Percentiles rank a stretch among this genome's conserved stretches.
These are phyloP conservation scores for Aphrophora alni DNA, from an alignment of 2,888 invertebrate genomes.

Conservation along the genomic window DNA sequence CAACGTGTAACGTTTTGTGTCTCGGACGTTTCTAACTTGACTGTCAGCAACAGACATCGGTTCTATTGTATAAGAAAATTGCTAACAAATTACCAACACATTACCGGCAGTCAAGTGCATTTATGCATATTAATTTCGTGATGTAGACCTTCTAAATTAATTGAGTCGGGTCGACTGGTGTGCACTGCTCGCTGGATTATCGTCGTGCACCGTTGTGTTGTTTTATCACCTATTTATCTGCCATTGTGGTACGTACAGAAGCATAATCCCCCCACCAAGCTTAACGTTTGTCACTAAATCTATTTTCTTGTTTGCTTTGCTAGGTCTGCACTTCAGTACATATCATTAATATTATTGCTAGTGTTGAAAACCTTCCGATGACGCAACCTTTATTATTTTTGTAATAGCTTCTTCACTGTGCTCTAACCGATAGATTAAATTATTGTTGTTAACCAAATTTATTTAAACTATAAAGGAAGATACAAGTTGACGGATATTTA, in stretches of 20 bases:
- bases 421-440: background rate
- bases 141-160: background rate
- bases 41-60: background rate
- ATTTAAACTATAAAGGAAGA: too few relatives aligned
- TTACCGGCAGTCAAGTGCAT: background rate
- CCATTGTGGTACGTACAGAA: background rate
- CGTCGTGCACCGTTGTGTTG: background rate
- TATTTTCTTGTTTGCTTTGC: background rate
- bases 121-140: background rate
- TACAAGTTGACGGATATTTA: too few relatives aligned
- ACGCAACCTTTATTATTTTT: background rate
- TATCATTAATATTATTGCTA: background rate
- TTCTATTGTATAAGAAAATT: background rate
- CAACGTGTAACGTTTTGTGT: background rate
- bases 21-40: background rate
- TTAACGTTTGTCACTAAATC: background rate
- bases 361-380: background rate
- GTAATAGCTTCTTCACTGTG: background rate
- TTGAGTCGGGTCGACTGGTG: too few relatives aligned
- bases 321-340: background rate
- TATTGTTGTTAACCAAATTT: background rate
- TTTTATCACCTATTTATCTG: background rate
- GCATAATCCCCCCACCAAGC: background rate
- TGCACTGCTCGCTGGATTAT: background rate
- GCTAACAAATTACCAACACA: background rate